A percentile compares a stretch with the other conserved stretches of the same genome.
Evolutionary conservation across 2,888 invertebrate genomes (phyloP).

Genomic region (Onthophagus sagittarius): DNA sequence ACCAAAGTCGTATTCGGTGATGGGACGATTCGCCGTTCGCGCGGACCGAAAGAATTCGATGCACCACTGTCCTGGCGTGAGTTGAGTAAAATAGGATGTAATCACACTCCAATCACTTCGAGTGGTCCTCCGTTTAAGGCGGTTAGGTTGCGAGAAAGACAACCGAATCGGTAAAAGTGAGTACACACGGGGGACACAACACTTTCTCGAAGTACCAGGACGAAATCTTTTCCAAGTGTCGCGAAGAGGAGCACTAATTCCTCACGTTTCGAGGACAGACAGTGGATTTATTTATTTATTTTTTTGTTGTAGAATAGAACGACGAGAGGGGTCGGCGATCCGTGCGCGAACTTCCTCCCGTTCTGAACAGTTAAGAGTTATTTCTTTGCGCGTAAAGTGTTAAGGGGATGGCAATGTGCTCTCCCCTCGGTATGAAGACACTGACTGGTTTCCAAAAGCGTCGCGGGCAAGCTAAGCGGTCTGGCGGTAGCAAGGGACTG

Average conservation of each 20-base stretch:
- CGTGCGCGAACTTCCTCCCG: background rate
- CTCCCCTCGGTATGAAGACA: conserved; percentile 49
- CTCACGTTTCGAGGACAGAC: background rate
- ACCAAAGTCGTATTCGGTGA: background rate
- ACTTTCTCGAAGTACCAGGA: background rate
- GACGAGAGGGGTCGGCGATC: background rate
- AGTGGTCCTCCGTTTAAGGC: background rate
- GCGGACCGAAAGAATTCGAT: background rate
- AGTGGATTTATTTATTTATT: conserved; percentile 6
- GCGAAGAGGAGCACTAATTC: background rate
- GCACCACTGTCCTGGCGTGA: background rate
- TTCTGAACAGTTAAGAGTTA: background rate
- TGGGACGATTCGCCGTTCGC: background rate
- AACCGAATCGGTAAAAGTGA: background rate
- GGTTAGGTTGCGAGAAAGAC: background rate
- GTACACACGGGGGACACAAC: conserved; percentile 4
- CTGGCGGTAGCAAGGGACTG: conserved; percentile 51
- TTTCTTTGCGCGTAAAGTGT: conserved; percentile 1
- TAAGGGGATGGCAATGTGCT: conserved; percentile 34
- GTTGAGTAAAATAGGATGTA: background rate
- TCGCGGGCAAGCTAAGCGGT: conserved; percentile 51
- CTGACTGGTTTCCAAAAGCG: conserved; percentile 46
- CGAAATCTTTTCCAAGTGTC: background rate
- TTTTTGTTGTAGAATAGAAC: background rate
- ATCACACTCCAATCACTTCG: background rate